Percentiles rank a stretch among this genome's conserved stretches.
Evolutionary conservation across 2,797 vertebrate genomes (phyloP).

Genomic region (Notolepis coatsorum): DNA sequence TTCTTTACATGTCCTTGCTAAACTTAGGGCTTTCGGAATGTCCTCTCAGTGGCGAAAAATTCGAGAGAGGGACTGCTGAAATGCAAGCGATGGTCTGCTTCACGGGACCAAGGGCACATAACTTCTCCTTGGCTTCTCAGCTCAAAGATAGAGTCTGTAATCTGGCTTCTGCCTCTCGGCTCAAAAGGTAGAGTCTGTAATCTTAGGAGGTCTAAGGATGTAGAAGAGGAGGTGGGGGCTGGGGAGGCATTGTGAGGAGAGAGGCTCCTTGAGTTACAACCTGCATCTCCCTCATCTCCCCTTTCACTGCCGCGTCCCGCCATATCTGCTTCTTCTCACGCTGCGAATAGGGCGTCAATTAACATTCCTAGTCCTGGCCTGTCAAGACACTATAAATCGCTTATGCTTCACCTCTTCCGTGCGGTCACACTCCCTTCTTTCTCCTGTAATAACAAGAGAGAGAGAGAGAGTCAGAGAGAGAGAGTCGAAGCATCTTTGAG

Average conservation of each 20-base stretch:
- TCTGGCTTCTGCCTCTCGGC: neutral
- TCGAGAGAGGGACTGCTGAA: conserved; percentile 51
- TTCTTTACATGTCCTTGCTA: conserved; percentile 76
- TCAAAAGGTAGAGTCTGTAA: conserved; percentile 53
- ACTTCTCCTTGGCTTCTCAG: conserved; percentile 27
- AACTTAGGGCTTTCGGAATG: conserved; percentile 70
- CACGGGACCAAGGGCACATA: conserved; percentile 49
- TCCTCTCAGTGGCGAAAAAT: conserved; percentile 66
- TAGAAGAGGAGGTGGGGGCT: conserved; percentile 14
- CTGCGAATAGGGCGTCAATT: conserved; percentile 74
- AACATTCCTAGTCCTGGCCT: conserved; percentile 78
- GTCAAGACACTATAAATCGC: conserved; percentile 74
- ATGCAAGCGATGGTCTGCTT: conserved; percentile 53
- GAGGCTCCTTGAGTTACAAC: conserved; percentile 41
- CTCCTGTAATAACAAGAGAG: conserved; percentile 59
- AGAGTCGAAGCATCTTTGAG: conserved; percentile 26
- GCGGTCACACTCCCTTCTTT: conserved; percentile 52
- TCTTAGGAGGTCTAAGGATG: conserved; percentile 46
- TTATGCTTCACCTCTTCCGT: conserved; percentile 61
- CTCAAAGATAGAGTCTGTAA: too few species aligned
- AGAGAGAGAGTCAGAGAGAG: conserved; percentile 44
- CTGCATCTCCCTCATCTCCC: conserved; percentile 28
- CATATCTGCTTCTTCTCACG: conserved; percentile 68
- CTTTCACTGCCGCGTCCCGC: conserved; percentile 41
- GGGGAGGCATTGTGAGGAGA: conserved; percentile 8